Conservation (phyloP, 2,797 vertebrate species). For the Esox masquinongy region DNA sequence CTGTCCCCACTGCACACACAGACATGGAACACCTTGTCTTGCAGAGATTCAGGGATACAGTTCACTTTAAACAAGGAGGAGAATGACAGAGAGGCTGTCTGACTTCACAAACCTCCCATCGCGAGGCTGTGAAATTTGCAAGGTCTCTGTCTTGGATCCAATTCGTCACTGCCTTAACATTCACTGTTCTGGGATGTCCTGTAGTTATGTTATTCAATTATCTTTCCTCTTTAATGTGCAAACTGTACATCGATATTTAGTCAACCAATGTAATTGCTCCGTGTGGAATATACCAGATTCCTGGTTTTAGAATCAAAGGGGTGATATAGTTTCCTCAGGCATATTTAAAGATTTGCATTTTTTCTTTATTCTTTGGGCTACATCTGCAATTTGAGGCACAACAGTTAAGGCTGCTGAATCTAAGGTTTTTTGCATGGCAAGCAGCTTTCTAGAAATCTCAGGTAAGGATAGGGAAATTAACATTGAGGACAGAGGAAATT, state of each 20-base stretch:
- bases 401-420: constrained; percentile 55
- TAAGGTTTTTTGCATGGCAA: constrained; percentile 57
- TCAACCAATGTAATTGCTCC: constrained; percentile 76
- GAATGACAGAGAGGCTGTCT: constrained; percentile 28
- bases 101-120: constrained; percentile 58
- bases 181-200: constrained; percentile 75
- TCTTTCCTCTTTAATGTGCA: constrained; percentile 79
- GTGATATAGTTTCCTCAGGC: constrained; percentile 69
- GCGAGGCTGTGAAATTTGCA: constrained; percentile 45
- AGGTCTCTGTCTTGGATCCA: constrained; percentile 50
- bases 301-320: constrained; percentile 75
- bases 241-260: constrained; percentile 79
- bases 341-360: constrained; percentile 67
- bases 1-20: not conserved
- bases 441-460: constrained; percentile 68
- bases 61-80: constrained; percentile 41
- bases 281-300: constrained; percentile 62
- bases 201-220: constrained; percentile 84
- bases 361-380: constrained; percentile 73
- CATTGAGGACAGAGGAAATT: not conserved
- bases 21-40: constrained; percentile 3
- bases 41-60: not conserved
- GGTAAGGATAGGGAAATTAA: constrained; percentile 23
- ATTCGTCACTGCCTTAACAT: constrained; percentile 72
- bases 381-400: constrained; percentile 73